Percentiles rank a stretch among this genome's conserved stretches.
These are phyloP conservation scores for Hexactinellida sp. DNA, from an alignment of 37 sponge, comb jelly and placozoan species.

Conservation along the genomic window DNA sequence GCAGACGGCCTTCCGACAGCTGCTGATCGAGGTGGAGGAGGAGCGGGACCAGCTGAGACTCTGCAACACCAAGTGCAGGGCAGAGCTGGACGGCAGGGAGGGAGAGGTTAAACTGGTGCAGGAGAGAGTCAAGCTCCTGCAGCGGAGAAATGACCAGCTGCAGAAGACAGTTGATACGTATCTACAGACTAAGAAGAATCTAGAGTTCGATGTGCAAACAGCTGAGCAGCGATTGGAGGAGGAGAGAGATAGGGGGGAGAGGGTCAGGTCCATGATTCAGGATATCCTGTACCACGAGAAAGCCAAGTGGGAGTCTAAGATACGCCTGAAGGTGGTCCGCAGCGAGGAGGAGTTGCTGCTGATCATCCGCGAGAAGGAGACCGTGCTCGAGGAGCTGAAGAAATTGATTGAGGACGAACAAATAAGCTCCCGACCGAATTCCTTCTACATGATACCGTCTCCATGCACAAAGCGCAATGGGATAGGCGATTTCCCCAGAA, in stretches of 20 bases:
- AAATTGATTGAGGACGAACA: not conserved
- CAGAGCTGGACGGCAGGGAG: not conserved
- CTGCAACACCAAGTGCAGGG: not conserved
- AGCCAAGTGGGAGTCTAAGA: not conserved
- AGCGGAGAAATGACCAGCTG: conserved; percentile 24
- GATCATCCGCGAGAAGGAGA: not conserved
- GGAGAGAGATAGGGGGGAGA: conserved; percentile 21
- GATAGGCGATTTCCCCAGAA: not conserved
- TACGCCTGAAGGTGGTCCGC: not conserved
- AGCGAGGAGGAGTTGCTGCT: not conserved
- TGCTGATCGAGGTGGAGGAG: conserved; percentile 24
- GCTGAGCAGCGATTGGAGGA: not conserved
- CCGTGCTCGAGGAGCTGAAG: not conserved
- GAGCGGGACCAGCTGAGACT: conserved; percentile 22
- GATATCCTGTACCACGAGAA: conserved; percentile 11
- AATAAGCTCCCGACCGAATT: not conserved
- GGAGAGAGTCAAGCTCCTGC: conserved; percentile 28
- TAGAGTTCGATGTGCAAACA: conserved; percentile 34
- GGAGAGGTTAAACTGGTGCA: conserved; percentile 5
- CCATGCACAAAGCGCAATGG: not conserved
- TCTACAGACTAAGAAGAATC: conserved; percentile 39
- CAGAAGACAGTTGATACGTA: conserved; percentile 32
- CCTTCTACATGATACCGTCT: not conserved
- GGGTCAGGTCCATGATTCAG: conserved; percentile 2
- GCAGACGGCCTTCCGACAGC: conserved; percentile 30